phyloP scores from a whole-genome alignment of 2,888 invertebrate species.

The Ethmia dodecea region DNA sequence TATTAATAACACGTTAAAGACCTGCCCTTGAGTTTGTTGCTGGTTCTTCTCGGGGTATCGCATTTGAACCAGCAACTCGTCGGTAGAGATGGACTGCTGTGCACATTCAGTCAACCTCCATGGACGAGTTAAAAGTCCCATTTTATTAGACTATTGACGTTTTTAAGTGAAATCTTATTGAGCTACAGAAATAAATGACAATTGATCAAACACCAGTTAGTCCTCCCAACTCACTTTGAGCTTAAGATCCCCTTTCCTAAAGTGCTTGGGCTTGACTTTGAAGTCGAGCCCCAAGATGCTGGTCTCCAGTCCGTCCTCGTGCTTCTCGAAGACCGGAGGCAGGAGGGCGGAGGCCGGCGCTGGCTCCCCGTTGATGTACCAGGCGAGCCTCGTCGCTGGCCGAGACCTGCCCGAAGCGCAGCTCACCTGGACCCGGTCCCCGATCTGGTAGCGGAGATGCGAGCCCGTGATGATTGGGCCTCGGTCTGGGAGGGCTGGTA shows the following conservation, averaged over 20 bases:
- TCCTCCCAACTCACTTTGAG: constrained; percentile 73
- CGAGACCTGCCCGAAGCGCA: constrained; percentile 87
- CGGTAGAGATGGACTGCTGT: too few relatives aligned
- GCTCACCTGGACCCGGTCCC: constrained; percentile 84
- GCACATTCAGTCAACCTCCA: too few relatives aligned
- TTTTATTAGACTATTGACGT: too few relatives aligned
- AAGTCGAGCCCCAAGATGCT: constrained; percentile 84
- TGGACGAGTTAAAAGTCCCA: too few relatives aligned
- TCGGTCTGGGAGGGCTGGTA: constrained; percentile 82
- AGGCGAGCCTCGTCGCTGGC: constrained; percentile 85
- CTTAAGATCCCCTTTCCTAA: constrained; percentile 86
- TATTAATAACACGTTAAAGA: too few relatives aligned
- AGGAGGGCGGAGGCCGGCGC: constrained; percentile 58
- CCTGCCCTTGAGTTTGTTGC: too few relatives aligned
- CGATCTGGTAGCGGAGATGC: constrained; percentile 83
- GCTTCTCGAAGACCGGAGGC: constrained; percentile 45
- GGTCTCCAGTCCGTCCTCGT: constrained; percentile 79
- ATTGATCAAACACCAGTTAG: neutral
- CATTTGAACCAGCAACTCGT: too few relatives aligned
- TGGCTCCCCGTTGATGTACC: constrained; percentile 90
- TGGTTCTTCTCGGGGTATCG: too few relatives aligned
- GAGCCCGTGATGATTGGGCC: constrained; percentile 86
- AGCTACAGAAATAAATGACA: too few relatives aligned
- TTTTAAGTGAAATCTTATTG: too few relatives aligned
- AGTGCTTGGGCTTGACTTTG: constrained; percentile 82